phyloP scores from a whole-genome alignment of 1,140 invertebrate genomes.

The Zaprionus davidi region DNA sequence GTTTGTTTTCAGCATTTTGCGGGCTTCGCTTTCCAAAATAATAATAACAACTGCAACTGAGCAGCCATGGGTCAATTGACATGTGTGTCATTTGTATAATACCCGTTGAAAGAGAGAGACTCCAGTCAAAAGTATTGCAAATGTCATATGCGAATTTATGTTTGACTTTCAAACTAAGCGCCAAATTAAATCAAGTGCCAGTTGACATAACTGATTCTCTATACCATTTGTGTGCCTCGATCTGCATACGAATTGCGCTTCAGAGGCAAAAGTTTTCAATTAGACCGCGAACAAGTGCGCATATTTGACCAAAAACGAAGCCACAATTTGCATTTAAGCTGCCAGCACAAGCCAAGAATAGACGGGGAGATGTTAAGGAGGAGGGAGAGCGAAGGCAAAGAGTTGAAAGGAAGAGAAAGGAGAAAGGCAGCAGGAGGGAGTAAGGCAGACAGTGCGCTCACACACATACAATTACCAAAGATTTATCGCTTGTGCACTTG shows the following conservation, averaged over 20 bases:
- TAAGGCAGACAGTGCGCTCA: constrained; percentile 20
- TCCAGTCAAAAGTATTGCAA: background rate
- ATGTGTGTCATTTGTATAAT: background rate
- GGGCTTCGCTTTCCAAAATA: constrained; percentile 21
- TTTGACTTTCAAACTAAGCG: background rate
- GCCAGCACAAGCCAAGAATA: constrained; percentile 1
- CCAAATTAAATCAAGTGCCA: no score
- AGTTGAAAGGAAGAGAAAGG: background rate
- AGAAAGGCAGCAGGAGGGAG: background rate
- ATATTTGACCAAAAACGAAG: constrained; percentile 50
- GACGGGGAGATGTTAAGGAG: background rate
- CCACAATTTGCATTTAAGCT: constrained; percentile 69
- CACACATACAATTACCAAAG: constrained; percentile 77
- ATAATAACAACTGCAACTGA: constrained; percentile 28
- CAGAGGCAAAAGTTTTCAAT: constrained; percentile 50
- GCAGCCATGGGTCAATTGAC: constrained; percentile 11
- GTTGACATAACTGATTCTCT: no score
- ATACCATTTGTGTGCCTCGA: background rate
- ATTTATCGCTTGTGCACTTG: constrained; percentile 82
- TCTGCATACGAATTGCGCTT: background rate
- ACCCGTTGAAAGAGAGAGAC: constrained; percentile 2
- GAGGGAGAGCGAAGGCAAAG: background rate
- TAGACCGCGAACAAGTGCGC: constrained; percentile 57
- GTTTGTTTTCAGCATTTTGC: constrained; percentile 33
- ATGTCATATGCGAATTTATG: constrained; percentile 10